Percentiles rank a stretch among this genome's conserved stretches.
Evolutionary conservation across 2,113 vertebrate genomes (phyloP).

Genomic region (Oncorhynchus nerka): DNA sequence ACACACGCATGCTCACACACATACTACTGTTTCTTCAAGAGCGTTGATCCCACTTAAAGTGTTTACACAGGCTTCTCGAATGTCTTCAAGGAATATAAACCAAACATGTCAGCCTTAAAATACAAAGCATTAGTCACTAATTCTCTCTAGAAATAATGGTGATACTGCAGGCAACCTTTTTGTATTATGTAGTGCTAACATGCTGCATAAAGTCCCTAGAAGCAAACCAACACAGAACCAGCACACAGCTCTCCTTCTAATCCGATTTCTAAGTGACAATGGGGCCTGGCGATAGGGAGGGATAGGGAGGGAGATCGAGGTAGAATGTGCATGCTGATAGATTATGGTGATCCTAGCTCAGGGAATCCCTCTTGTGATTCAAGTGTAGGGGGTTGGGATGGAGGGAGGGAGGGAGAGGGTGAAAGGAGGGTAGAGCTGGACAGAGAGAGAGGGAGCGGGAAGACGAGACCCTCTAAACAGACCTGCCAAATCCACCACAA

Average conservation of each 20-base stretch:
- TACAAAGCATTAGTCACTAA: slow-evolving; percentile 32
- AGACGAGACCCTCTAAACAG: slow-evolving; percentile 24
- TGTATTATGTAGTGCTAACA: slow-evolving; percentile 52
- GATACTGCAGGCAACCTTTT: slow-evolving; percentile 42
- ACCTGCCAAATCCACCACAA: slow-evolving; percentile 45
- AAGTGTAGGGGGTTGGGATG: slow-evolving; percentile 52
- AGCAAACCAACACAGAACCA: slow-evolving; percentile 35
- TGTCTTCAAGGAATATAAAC: slow-evolving; percentile 36
- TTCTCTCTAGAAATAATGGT: slow-evolving; percentile 29
- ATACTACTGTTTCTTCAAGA: background rate
- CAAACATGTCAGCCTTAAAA: slow-evolving; percentile 33
- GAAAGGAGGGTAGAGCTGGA: slow-evolving; percentile 29
- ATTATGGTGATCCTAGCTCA: slow-evolving; percentile 69
- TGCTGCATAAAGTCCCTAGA: slow-evolving; percentile 48
- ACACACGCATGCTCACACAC: background rate
- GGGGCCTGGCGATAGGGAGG: slow-evolving; percentile 28
- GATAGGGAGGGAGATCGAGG: slow-evolving; percentile 45
- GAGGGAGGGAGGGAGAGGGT: slow-evolving; percentile 28
- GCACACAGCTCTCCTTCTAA: slow-evolving; percentile 63
- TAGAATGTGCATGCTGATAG: slow-evolving; percentile 69
- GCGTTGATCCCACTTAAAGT: background rate
- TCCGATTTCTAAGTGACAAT: slow-evolving; percentile 69
- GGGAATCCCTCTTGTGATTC: slow-evolving; percentile 45
- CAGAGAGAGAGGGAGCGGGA: slow-evolving; percentile 6
- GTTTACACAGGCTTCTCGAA: slow-evolving; percentile 35